Evolutionary conservation across 2,888 invertebrate species (phyloP), one percentile per base, ranked within the genome.

Genomic region (Paralinhomoeus sp.): DNA sequence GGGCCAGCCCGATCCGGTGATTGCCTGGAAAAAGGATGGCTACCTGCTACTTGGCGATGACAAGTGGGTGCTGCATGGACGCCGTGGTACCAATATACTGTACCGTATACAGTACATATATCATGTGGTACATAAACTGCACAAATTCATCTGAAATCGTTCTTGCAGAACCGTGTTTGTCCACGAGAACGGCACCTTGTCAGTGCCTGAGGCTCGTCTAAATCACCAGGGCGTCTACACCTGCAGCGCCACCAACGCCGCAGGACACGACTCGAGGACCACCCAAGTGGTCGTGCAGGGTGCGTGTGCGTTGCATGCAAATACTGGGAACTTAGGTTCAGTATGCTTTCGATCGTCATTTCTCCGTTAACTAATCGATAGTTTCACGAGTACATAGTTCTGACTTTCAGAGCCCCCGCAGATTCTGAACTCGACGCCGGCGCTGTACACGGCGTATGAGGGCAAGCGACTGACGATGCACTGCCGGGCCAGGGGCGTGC

Each of bases 1-100:
- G 31, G 67, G 68, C 3, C 62, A 62, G 31, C 68, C 68, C 7
- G 51, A 55, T 35, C 67, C 67, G 2, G 49, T 50, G 7, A 57
- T 67, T 44, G 51, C 51, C 24, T 68, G 68, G 66, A 57, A 58
- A 50, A 63, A 64, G 46, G 63, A 64, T 33, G 59, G 55, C n/a
- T 50, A 58, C 34, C 45, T n/a, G n/a, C n/a, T n/a, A n/a, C n/a
- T n/a, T n/a, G n/a, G n/a, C n/a, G n/a, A n/a, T n/a, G n/a, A n/a
- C n/a, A n/a, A n/a, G n/a, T n/a, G n/a, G n/a, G n/a, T n/a, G n/a
- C n/a, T n/a, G n/a, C n/a, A n/a, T n/a, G n/a, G n/a, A n/a, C n/a
- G n/a, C n/a, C n/a, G n/a, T n/a, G n/a, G n/a, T n/a, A n/a, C n/a
- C n/a, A n/a, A n/a, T n/a, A n/a, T n/a, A n/a, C n/a, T n/a, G n/a